Percentiles rank a stretch among this genome's conserved stretches.
Conservation (phyloP, 2,797 vertebrate species). For the Chloroceryle inda region DNA sequence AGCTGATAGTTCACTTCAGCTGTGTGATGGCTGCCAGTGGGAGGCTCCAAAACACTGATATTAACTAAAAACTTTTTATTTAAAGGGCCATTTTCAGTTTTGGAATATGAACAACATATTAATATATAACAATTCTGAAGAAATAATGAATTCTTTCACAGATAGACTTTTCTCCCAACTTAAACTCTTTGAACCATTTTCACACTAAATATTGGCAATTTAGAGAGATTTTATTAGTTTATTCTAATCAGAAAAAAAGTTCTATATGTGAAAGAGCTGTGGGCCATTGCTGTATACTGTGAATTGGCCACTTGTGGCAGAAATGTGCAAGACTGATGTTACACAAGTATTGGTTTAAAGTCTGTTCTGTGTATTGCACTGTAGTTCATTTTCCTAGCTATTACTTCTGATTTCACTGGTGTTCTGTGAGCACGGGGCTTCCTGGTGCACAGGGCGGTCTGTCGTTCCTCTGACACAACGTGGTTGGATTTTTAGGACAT, state of each 20-base stretch:
- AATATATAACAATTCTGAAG: background rate
- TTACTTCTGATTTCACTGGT: background rate
- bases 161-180: background rate
- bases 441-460: background rate
- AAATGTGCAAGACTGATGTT: background rate
- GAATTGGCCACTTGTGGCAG: background rate
- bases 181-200: background rate
- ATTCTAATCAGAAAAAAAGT: background rate
- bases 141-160: background rate
- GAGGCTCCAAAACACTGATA: conserved; percentile 75
- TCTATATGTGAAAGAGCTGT: background rate
- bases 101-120: background rate
- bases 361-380: background rate
- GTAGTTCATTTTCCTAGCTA: background rate
- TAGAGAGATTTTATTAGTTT: background rate
- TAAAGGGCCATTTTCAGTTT: conserved; percentile 19
- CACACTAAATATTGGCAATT: background rate
- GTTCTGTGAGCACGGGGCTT: background rate
- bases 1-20: conserved; percentile 46
- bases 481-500: background rate
- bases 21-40: conserved; percentile 74
- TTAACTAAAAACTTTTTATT: conserved; percentile 69
- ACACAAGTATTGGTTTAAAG: background rate
- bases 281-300: background rate
- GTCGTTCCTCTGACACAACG: background rate